Evolutionary conservation across 2,113 vertebrate genomes (phyloP).

Genomic region (Parotia lawesii): DNA sequence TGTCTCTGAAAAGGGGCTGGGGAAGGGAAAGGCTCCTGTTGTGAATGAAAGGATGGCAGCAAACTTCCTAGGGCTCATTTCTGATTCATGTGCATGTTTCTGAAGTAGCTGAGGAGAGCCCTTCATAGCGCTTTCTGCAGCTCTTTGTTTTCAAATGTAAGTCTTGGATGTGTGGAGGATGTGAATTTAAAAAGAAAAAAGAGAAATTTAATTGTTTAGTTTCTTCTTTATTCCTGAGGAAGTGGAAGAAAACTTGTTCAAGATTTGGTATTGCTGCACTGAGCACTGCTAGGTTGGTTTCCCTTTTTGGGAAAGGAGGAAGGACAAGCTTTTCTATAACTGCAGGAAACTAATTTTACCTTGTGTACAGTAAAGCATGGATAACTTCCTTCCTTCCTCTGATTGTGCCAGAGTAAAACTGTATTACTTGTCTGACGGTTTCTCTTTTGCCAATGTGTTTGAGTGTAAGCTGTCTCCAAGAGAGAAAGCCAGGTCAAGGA

Average conservation of each 20-base stretch:
- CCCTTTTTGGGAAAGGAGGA: background rate
- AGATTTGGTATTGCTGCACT: background rate
- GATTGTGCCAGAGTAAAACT: background rate
- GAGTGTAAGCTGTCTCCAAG: constrained; percentile 18
- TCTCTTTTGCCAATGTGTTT: background rate
- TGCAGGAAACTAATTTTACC: background rate
- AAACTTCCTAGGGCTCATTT: background rate
- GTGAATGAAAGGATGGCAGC: background rate
- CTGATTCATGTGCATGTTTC: background rate
- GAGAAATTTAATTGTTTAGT: background rate
- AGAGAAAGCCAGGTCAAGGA: constrained; percentile 55
- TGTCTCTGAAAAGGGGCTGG: background rate
- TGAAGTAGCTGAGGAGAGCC: background rate
- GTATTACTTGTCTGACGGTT: background rate
- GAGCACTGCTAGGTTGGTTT: background rate
- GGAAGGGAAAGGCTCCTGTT: background rate
- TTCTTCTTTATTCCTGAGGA: background rate
- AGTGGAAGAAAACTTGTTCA: background rate
- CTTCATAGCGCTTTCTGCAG: background rate
- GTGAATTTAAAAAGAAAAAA: background rate
- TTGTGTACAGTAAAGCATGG: background rate
- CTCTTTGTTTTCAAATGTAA: background rate
- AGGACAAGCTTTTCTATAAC: background rate
- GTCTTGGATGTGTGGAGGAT: background rate
- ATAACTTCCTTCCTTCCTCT: background rate